Percentiles rank a stretch among this genome's conserved stretches.
Evolutionary conservation across 2,888 invertebrate species (phyloP).

Genomic region (Ochlodes sylvanus): DNA sequence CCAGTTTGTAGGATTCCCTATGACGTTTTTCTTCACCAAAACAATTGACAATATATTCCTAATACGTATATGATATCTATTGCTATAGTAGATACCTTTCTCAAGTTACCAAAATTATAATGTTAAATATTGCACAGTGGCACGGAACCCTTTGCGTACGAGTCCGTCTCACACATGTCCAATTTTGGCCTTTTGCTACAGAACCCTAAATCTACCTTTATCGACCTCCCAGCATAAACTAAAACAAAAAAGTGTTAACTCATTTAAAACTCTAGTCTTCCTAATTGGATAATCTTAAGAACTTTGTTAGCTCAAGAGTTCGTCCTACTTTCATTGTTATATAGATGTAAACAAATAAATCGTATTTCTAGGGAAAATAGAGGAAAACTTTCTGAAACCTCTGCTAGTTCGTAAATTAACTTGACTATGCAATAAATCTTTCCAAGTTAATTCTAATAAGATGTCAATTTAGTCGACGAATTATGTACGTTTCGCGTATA

Average conservation of each 20-base stretch:
- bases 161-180: too few species aligned
- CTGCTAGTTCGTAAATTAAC: constrained; percentile 24
- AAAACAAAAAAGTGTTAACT: constrained; percentile 41
- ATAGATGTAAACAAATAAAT: constrained; percentile 66
- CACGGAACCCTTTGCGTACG: too few species aligned
- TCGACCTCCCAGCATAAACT: too few species aligned
- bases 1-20: too few species aligned
- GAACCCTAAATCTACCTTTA: too few species aligned
- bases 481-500: not conserved
- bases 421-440: constrained; percentile 26
- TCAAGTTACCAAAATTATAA: too few species aligned
- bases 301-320: constrained; percentile 45
- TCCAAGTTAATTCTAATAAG: constrained; percentile 25
- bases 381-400: constrained; percentile 31
- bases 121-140: too few species aligned
- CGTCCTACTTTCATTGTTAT: constrained; percentile 54
- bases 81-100: too few species aligned
- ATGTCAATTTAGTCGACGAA: constrained; percentile 13
- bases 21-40: too few species aligned
- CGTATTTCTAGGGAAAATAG: constrained; percentile 40
- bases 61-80: too few species aligned
- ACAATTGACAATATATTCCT: too few species aligned
- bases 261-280: constrained; percentile 58
- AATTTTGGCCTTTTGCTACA: too few species aligned
- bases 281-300: constrained; percentile 65